Conservation (phyloP, 2,113 vertebrate species). For the Ceratotherium simum region DNA sequence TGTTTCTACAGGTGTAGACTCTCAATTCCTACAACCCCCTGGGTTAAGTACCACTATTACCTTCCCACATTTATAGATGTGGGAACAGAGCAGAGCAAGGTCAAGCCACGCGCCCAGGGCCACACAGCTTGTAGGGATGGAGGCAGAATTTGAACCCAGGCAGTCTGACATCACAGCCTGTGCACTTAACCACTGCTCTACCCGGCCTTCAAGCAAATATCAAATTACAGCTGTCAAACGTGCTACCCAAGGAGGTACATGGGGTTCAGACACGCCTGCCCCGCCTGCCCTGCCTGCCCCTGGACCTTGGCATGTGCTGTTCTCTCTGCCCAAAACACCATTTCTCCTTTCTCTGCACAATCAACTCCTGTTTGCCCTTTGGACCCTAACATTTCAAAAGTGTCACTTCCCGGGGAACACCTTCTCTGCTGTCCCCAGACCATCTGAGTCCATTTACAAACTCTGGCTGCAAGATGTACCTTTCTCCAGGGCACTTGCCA, state of each 20-base stretch:
- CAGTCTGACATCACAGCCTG: neutral
- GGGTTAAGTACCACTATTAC: too few relatives aligned
- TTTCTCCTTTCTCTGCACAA: neutral
- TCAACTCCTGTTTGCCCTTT: neutral
- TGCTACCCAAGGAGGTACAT: rapidly evolving
- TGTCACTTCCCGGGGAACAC: neutral
- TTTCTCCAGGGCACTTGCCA: neutral
- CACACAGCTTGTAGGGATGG: neutral
- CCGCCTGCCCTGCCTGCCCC: neutral
- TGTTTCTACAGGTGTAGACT: neutral
- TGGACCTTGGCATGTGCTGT: rapidly evolving
- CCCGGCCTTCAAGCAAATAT: neutral
- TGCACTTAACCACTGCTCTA: neutral
- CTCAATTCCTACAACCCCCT: neutral
- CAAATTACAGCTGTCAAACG: neutral
- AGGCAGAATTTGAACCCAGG: neutral
- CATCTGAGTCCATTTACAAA: neutral
- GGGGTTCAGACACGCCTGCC: neutral
- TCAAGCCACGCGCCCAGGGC: neutral
- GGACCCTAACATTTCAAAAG: neutral
- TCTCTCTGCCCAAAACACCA: neutral
- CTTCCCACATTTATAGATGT: neutral
- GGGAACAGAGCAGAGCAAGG: neutral
- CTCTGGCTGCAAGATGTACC: rapidly evolving
- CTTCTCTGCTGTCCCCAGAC: neutral